These are phyloP conservation scores for Bostrychus sinensis DNA, from an alignment of 2,113 vertebrate species.

Conservation along the genomic window DNA sequence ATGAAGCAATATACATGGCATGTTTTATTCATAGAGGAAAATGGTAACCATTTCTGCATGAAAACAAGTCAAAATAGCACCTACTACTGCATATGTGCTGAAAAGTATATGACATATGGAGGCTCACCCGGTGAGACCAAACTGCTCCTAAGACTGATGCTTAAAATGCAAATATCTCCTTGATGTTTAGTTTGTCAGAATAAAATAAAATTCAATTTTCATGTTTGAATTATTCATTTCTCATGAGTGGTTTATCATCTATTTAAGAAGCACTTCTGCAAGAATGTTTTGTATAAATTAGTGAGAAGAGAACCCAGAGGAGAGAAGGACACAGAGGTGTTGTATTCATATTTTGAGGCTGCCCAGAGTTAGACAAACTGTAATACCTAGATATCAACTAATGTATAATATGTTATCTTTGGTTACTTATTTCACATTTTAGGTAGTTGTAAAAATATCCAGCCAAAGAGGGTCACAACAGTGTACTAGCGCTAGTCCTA, in stretches of 20 bases:
- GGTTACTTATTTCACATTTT: too few species aligned
- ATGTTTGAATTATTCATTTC: slow-evolving; percentile 63
- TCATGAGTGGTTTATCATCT: slow-evolving; percentile 29
- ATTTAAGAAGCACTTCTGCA: slow-evolving; percentile 22
- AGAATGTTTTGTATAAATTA: slow-evolving; percentile 15
- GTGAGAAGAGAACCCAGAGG: not conserved
- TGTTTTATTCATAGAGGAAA: slow-evolving; percentile 4
- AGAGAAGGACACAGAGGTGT: not conserved
- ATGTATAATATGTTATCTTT: too few species aligned
- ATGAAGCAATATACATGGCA: not conserved
- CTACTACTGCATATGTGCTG: not conserved
- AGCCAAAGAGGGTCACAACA: too few species aligned
- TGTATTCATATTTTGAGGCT: too few species aligned
- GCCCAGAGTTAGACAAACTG: too few species aligned
- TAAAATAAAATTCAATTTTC: slow-evolving; percentile 12
- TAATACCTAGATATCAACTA: too few species aligned
- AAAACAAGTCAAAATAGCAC: not conserved
- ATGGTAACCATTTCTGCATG: too few species aligned
- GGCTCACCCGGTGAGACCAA: not conserved
- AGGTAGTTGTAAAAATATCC: too few species aligned
- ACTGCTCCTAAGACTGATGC: slow-evolving; percentile 4
- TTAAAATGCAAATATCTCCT: slow-evolving; percentile 44
- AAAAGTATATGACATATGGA: not conserved
- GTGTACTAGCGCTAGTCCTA: too few species aligned
- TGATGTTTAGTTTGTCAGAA: slow-evolving; percentile 24